These are phyloP conservation scores for Dryas iulia DNA, from an alignment of 1,140 invertebrate genomes.

Conservation along the genomic window DNA sequence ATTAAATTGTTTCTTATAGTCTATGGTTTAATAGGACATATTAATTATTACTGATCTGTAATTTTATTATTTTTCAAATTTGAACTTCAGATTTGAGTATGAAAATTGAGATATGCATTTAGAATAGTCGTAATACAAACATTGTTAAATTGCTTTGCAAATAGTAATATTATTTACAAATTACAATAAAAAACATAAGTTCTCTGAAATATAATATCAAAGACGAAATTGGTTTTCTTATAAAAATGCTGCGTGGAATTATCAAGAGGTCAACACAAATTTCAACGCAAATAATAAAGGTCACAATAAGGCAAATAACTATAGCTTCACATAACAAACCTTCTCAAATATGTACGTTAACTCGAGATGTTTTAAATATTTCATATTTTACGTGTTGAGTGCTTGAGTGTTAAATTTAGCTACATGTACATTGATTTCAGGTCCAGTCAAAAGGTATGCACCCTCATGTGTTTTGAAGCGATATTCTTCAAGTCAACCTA, in stretches of 20 bases:
- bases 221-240: not conserved
- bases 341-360: not conserved
- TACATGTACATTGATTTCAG: not conserved
- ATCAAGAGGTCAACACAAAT: constrained; percentile 4
- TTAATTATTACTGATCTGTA: not conserved
- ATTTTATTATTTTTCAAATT: not conserved
- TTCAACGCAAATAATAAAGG: constrained; percentile 1
- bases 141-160: no score
- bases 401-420: not conserved
- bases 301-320: constrained; percentile 2
- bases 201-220: not conserved
- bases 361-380: not conserved
- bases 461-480: constrained; percentile 4
- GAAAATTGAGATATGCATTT: not conserved
- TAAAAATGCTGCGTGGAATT: constrained; percentile 11
- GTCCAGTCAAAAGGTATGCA: not conserved
- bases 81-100: not conserved
- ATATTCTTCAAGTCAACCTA: constrained; percentile 42
- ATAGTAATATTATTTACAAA: not conserved
- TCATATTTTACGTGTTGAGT: not conserved
- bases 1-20: no score
- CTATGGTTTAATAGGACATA: no score
- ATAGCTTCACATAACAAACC: not conserved
- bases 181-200: not conserved
- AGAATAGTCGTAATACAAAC: no score